phyloP scores from a whole-genome alignment of 1,140 invertebrate species.

The Eciton burchellii region DNA sequence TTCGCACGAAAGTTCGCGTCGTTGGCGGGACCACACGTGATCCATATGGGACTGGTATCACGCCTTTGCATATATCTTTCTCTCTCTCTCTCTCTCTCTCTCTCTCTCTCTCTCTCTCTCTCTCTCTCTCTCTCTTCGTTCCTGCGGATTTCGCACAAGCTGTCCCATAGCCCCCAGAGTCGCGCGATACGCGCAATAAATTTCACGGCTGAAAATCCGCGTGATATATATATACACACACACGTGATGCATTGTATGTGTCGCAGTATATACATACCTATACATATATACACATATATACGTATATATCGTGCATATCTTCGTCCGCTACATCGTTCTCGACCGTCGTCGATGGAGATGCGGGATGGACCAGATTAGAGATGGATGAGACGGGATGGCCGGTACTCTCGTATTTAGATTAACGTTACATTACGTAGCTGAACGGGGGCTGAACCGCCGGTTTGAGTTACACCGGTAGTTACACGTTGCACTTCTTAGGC shows the following conservation, averaged over 20 bases:
- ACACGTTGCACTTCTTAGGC: slow-evolving; percentile 61
- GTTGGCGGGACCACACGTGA: slow-evolving; percentile 73
- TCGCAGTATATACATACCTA: slow-evolving; percentile 28
- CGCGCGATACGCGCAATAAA: slow-evolving; percentile 72
- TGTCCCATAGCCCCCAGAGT: slow-evolving; percentile 65
- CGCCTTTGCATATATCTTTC: too few relatives aligned
- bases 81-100: not conserved
- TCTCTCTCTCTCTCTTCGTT: not conserved
- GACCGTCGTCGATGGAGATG: not conserved
- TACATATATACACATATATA: too few relatives aligned
- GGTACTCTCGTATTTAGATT: slow-evolving; percentile 43
- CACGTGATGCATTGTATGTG: slow-evolving; percentile 20
- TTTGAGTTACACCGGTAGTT: slow-evolving; percentile 56
- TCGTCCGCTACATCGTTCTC: not conserved
- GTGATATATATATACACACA: slow-evolving; percentile 69
- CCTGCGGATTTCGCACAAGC: slow-evolving; percentile 41
- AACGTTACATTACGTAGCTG: slow-evolving; percentile 25
- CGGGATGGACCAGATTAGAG: slow-evolving; percentile 42
- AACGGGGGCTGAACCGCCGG: slow-evolving; percentile 22
- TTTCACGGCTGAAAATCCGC: slow-evolving; percentile 74
- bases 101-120: not conserved
- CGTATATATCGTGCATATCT: slow-evolving; percentile 39
- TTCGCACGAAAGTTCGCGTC: slow-evolving; percentile 68
- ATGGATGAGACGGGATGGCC: slow-evolving; percentile 4
- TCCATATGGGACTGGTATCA: slow-evolving; percentile 66